These are phyloP conservation scores for Tangara arthus DNA, from an alignment of 2,797 vertebrate species.

Conservation along the genomic window DNA sequence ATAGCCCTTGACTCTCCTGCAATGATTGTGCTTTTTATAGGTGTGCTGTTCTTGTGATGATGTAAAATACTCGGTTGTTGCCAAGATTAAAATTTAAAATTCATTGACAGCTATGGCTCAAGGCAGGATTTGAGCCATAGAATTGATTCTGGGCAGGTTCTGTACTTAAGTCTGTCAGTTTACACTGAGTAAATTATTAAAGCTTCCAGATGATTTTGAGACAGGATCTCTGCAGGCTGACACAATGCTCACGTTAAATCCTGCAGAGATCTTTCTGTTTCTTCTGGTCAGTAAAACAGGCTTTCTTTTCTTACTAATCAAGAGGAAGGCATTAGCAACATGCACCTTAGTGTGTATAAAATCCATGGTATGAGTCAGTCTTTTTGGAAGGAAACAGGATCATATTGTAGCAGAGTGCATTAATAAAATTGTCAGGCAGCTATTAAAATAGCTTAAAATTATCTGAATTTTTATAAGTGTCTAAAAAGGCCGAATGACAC, in stretches of 20 bases:
- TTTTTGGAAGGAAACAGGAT: slow-evolving; percentile 42
- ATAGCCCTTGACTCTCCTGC: neutral
- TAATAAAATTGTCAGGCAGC: slow-evolving; percentile 63
- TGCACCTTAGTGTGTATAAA: neutral
- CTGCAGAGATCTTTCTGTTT: slow-evolving; percentile 26
- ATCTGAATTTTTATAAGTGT: slow-evolving; percentile 51
- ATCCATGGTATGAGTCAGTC: neutral
- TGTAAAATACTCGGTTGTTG: slow-evolving; percentile 3
- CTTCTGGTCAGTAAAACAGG: slow-evolving; percentile 23
- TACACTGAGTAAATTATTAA: slow-evolving; percentile 38
- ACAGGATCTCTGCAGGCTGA: neutral
- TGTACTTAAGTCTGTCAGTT: slow-evolving; percentile 19
- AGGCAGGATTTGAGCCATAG: neutral
- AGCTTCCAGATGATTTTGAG: slow-evolving; percentile 21
- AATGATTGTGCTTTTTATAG: slow-evolving; percentile 1
- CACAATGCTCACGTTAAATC: neutral
- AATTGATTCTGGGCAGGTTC: slow-evolving; percentile 17
- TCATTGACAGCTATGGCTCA: neutral
- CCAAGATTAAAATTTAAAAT: slow-evolving; percentile 38
- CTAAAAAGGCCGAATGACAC: slow-evolving; percentile 41
- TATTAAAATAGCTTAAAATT: slow-evolving; percentile 63
- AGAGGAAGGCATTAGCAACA: neutral
- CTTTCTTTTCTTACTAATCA: slow-evolving; percentile 33
- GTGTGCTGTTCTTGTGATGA: neutral
- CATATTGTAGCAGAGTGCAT: neutral